A percentile compares a stretch with the other conserved stretches of the same genome.
phyloP scores from a whole-genome alignment of 2,888 invertebrate genomes.

The Allygus modestus region DNA sequence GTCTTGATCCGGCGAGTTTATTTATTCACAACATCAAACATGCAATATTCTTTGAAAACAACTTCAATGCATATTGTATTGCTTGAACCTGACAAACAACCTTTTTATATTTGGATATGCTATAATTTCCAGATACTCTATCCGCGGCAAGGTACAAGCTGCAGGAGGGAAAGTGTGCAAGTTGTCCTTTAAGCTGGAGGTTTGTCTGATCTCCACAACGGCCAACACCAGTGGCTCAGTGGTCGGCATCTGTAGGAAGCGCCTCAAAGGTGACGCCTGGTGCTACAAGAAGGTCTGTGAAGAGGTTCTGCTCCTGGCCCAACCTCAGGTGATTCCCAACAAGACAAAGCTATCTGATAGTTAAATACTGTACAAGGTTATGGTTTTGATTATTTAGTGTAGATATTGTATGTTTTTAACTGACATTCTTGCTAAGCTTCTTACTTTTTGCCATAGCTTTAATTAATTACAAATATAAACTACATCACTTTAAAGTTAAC shows the following conservation, averaged over 20 bases:
- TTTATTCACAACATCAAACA: no score
- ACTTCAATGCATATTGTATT: no score
- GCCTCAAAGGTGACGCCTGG: conserved; percentile 88
- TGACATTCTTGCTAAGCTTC: no score
- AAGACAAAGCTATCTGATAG: background rate
- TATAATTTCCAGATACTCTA: conserved; percentile 80
- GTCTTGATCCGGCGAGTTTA: no score
- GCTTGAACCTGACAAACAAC: no score
- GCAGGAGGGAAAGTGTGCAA: conserved; percentile 73
- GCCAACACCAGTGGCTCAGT: conserved; percentile 69
- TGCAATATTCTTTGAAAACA: no score
- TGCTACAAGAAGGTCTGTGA: conserved; percentile 88
- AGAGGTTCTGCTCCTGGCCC: conserved; percentile 77
- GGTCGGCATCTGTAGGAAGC: conserved; percentile 84
- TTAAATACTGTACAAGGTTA: background rate
- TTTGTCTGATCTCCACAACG: conserved; percentile 77
- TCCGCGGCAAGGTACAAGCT: conserved; percentile 81
- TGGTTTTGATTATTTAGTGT: no score
- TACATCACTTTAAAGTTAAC: no score
- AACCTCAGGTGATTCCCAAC: background rate
- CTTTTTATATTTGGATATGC: no score
- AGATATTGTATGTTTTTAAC: no score
- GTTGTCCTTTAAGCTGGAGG: conserved; percentile 85
- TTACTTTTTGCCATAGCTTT: no score
- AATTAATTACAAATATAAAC: no score